Conservation (phyloP, 2,888 invertebrate genomes). For the Agrypnus murinus region DNA sequence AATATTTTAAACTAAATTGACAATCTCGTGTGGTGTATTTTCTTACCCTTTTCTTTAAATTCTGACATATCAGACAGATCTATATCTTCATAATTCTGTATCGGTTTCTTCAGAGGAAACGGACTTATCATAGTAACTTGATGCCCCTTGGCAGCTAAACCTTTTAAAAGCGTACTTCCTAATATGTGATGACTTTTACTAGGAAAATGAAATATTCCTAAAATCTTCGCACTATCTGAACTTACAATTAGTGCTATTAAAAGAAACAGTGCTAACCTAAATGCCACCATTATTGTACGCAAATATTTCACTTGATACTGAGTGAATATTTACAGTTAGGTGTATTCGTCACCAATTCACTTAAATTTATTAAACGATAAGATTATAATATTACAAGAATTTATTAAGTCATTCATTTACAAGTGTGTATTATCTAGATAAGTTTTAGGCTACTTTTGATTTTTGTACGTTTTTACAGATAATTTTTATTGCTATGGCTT, state of each 20-base stretch:
- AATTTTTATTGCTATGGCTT: no score
- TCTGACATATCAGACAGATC: neutral
- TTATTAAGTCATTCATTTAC: no score
- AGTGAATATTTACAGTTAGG: no score
- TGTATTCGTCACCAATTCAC: no score
- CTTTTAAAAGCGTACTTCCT: slow-evolving; percentile 69
- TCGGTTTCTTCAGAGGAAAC: slow-evolving; percentile 53
- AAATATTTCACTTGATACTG: no score
- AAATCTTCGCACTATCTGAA: slow-evolving; percentile 54
- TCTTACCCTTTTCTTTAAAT: slow-evolving; percentile 4
- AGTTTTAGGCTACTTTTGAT: neutral
- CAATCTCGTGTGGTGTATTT: no score
- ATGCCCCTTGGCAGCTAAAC: slow-evolving; percentile 73
- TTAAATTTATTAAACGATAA: no score
- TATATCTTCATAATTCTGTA: slow-evolving; percentile 58
- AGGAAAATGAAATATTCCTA: slow-evolving; percentile 59
- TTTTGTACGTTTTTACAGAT: no score
- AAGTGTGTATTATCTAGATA: no score
- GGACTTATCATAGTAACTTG: slow-evolving; percentile 73
- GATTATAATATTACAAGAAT: no score
- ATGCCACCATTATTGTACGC: neutral
- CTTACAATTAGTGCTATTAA: neutral
- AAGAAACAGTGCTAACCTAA: neutral
- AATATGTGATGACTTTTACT: slow-evolving; percentile 60
- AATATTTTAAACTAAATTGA: no score